These are phyloP conservation scores for Tautogolabrus adspersus DNA, from an alignment of 2,113 vertebrate species.

Conservation along the genomic window DNA sequence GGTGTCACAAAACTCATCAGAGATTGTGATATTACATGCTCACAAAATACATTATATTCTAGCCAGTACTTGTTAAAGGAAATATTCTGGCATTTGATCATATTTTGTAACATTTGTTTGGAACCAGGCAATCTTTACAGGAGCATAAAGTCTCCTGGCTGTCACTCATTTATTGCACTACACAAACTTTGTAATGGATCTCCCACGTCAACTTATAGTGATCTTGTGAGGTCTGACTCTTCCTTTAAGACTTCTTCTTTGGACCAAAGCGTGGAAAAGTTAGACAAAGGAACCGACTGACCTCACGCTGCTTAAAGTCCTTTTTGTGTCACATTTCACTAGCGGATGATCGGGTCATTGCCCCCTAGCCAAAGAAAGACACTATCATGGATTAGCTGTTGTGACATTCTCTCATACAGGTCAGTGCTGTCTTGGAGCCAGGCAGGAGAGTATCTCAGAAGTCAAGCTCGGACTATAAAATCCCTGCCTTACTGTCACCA, in stretches of 20 bases:
- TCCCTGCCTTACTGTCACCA: constrained; percentile 48
- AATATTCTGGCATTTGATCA: neutral
- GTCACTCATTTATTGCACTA: neutral
- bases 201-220: too few species aligned
- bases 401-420: constrained; percentile 34
- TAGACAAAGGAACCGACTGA: neutral
- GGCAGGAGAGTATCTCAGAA: constrained; percentile 47
- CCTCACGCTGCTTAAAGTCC: neutral
- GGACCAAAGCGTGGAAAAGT: neutral
- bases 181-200: too few species aligned
- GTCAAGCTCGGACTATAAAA: constrained; percentile 62
- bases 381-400: constrained; percentile 34
- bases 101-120: neutral
- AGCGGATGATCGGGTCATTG: constrained; percentile 1
- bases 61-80: too few species aligned
- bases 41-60: too few species aligned
- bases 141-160: neutral
- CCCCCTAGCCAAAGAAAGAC: constrained; percentile 16
- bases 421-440: constrained; percentile 18
- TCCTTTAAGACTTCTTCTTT: neutral
- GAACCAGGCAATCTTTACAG: neutral
- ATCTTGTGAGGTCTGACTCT: neutral
- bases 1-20: too few species aligned
- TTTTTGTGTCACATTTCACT: constrained; percentile 8
- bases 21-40: too few species aligned